These are phyloP conservation scores for Virgularia gustaviana DNA, from an alignment of 92 coral and sea anemone species.

Conservation along the genomic window DNA sequence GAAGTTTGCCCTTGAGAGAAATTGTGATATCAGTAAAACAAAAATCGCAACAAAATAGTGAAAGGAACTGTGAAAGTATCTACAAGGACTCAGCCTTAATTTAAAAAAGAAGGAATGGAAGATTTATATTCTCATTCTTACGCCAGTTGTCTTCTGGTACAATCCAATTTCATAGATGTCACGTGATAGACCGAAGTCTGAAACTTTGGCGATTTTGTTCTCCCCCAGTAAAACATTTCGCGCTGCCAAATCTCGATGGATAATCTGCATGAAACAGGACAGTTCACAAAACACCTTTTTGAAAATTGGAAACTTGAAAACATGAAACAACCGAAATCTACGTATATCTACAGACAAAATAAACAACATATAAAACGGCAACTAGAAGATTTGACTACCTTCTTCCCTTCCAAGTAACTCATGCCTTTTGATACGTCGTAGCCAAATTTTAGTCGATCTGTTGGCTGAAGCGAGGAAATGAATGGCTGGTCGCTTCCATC, in stretches of 20 bases:
- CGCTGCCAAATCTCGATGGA: slow-evolving; percentile 80
- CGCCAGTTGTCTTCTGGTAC: slow-evolving; percentile 71
- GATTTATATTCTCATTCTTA: slow-evolving; percentile 13
- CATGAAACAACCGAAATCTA: background rate
- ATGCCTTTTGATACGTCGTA: slow-evolving; percentile 77
- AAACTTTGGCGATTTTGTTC: slow-evolving; percentile 63
- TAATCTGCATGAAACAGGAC: slow-evolving; percentile 48
- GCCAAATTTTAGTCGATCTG: slow-evolving; percentile 67
- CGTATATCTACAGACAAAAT: background rate
- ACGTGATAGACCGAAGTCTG: slow-evolving; percentile 90
- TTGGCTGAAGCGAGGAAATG: slow-evolving; percentile 48
- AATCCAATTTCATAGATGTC: slow-evolving; percentile 72
- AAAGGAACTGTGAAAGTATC: too few relatives aligned
- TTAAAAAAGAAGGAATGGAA: background rate
- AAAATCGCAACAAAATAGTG: too few relatives aligned
- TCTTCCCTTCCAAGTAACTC: slow-evolving; percentile 68
- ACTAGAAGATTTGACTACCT: slow-evolving; percentile 43
- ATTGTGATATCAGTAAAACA: too few relatives aligned
- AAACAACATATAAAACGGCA: background rate
- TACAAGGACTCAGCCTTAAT: too few relatives aligned
- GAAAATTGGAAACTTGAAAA: too few relatives aligned
- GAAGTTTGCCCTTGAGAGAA: slow-evolving; percentile 78
- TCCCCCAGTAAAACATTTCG: slow-evolving; percentile 71
- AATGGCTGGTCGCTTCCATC: slow-evolving; percentile 51
- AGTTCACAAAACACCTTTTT: background rate